These are phyloP conservation scores for Erinaceus europaeus DNA, from an alignment of 2,113 vertebrate genomes.

Conservation along the genomic window DNA sequence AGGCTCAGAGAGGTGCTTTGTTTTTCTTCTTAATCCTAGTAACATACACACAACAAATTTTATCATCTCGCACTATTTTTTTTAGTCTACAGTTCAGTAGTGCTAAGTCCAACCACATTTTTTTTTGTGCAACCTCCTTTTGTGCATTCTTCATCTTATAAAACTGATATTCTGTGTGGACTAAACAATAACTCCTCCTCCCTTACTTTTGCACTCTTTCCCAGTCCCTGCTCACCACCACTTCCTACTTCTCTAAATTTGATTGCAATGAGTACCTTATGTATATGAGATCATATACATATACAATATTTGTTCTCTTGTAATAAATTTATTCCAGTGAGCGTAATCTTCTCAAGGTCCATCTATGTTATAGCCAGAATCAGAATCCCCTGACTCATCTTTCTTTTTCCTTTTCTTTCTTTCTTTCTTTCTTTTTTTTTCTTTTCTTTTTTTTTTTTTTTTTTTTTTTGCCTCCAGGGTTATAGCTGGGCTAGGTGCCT, in stretches of 20 bases:
- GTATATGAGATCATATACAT: neutral
- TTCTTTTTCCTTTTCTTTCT: neutral
- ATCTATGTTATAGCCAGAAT: too few relatives aligned
- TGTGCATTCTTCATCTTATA: neutral
- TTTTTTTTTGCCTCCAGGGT: too few relatives aligned
- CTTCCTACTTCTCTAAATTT: neutral
- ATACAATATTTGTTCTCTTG: neutral
- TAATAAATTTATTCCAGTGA: neutral
- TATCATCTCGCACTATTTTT: neutral
- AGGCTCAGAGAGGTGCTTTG: too few relatives aligned
- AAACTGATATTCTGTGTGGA: neutral
- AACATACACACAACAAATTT: neutral
- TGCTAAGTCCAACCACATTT: too few relatives aligned
- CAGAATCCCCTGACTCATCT: neutral
- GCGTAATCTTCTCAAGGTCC: too few relatives aligned
- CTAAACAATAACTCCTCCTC: neutral
- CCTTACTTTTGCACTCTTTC: too few relatives aligned
- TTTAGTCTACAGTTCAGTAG: fast-evolving
- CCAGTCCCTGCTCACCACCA: too few relatives aligned
- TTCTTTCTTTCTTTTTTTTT: too few relatives aligned
- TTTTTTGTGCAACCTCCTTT: neutral
- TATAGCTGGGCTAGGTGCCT: too few relatives aligned
- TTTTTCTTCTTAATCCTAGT: neutral
- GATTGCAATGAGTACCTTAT: neutral
- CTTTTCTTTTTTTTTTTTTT: too few relatives aligned